Percentiles rank a stretch among this genome's conserved stretches.
These are phyloP conservation scores for Polypterus senegalus DNA, from an alignment of 2,113 vertebrate genomes.

Conservation along the genomic window DNA sequence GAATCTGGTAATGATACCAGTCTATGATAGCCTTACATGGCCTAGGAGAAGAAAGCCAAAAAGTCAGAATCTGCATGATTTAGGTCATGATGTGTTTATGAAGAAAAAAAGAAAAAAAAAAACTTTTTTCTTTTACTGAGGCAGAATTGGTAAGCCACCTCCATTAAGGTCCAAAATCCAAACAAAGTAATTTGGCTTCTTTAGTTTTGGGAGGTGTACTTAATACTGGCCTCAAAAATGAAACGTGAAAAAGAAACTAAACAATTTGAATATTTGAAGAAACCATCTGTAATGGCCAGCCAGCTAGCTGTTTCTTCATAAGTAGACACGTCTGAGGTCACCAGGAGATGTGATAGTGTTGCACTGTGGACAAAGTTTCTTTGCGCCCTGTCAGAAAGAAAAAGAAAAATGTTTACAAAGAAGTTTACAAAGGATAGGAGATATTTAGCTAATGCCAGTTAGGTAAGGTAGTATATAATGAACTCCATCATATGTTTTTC, in stretches of 20 bases:
- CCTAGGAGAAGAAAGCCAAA: no score
- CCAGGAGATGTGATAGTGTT: conserved; percentile 98
- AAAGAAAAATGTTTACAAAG: conserved; percentile 8
- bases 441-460: no score
- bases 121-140: neutral
- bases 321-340: conserved; percentile 94
- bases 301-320: conserved; percentile 57
- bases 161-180: conserved; percentile 17
- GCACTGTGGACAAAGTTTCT: conserved; percentile 97
- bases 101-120: no score
- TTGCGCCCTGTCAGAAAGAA: conserved; percentile 71
- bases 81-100: neutral
- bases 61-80: no score
- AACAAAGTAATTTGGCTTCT: conserved; percentile 28
- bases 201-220: conserved; percentile 27
- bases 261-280: conserved; percentile 4
- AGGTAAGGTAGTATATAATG: no score
- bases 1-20: no score
- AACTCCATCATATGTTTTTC: no score
- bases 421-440: no score
- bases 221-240: conserved; percentile 17
- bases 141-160: conserved; percentile 1
- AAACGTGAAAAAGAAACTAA: neutral
- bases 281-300: neutral
- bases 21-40: no score